A percentile compares a stretch with the other conserved stretches of the same genome.
phyloP scores from a whole-genome alignment of 2,888 invertebrate species.

The Alcis repandata region DNA sequence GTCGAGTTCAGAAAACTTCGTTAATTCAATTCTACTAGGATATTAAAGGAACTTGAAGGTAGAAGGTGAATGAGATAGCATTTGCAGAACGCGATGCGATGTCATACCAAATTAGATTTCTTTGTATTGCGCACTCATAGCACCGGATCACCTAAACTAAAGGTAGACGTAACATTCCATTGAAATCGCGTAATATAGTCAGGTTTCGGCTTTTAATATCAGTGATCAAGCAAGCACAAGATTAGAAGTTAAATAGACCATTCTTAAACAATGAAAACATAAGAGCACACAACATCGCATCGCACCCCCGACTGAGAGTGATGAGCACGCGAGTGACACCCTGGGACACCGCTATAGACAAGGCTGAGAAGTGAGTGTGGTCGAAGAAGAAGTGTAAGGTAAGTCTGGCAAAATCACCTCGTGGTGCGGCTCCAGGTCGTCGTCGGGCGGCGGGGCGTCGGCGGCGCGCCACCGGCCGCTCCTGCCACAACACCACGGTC shows the following conservation, averaged over 20 bases:
- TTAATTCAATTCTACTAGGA: slow-evolving; percentile 39
- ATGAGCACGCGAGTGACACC: slow-evolving; percentile 76
- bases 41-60: slow-evolving; percentile 19
- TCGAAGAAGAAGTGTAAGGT: slow-evolving; percentile 76
- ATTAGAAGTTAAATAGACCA: neutral
- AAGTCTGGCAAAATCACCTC: slow-evolving; percentile 87
- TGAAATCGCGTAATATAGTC: neutral
- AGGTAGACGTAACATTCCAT: neutral
- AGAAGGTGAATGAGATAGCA: slow-evolving; percentile 38
- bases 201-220: neutral
- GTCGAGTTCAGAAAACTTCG: slow-evolving; percentile 24
- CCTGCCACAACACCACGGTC: slow-evolving; percentile 80
- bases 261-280: neutral
- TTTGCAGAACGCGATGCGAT: slow-evolving; percentile 37
- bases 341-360: slow-evolving; percentile 70
- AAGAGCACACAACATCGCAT: slow-evolving; percentile 28
- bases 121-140: too few relatives aligned
- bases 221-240: too few relatives aligned
- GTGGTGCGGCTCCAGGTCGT: slow-evolving; percentile 79
- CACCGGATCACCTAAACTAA: neutral
- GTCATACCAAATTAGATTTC: slow-evolving; percentile 27
- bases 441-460: slow-evolving; percentile 78
- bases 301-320: slow-evolving; percentile 40
- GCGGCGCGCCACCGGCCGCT: slow-evolving; percentile 82
- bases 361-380: slow-evolving; percentile 78